Evolutionary conservation across 2,888 invertebrate genomes (phyloP).

Genomic region (Pseudoips prasinana): DNA sequence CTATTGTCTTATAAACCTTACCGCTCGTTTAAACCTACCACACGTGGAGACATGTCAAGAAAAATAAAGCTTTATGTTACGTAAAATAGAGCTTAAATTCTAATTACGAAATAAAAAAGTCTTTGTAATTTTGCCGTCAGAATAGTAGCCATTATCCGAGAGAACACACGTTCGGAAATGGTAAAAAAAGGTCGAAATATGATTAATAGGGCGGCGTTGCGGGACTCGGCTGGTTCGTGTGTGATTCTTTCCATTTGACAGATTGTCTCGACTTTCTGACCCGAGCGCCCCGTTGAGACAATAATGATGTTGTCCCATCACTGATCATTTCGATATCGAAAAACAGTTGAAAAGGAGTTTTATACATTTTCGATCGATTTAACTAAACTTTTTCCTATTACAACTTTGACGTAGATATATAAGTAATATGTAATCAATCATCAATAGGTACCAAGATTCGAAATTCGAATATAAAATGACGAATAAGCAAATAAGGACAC

Average conservation of each 20-base stretch:
- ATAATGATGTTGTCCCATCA: conserved; percentile 64
- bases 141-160: conserved; percentile 74
- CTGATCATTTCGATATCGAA: conserved; percentile 57
- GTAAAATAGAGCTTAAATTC: conserved; percentile 20
- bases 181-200: conserved; percentile 77
- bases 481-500: too few species aligned
- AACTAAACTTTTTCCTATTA: too few species aligned
- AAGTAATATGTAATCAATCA: too few species aligned
- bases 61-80: conserved; percentile 29
- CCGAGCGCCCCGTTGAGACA: conserved; percentile 74
- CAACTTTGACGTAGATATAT: too few species aligned
- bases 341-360: conserved; percentile 4
- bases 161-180: conserved; percentile 75
- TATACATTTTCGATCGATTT: too few species aligned
- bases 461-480: too few species aligned
- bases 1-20: conserved; percentile 65
- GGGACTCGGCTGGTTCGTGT: conserved; percentile 60
- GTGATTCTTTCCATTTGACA: conserved; percentile 80
- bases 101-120: conserved; percentile 18
- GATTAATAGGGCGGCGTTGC: conserved; percentile 76
- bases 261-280: conserved; percentile 80
- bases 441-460: too few species aligned
- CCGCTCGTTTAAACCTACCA: conserved; percentile 46
- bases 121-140: conserved; percentile 53
- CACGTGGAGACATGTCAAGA: conserved; percentile 12